Conservation (phyloP, 2,113 vertebrate species). For the Copsychus sechellarum region DNA sequence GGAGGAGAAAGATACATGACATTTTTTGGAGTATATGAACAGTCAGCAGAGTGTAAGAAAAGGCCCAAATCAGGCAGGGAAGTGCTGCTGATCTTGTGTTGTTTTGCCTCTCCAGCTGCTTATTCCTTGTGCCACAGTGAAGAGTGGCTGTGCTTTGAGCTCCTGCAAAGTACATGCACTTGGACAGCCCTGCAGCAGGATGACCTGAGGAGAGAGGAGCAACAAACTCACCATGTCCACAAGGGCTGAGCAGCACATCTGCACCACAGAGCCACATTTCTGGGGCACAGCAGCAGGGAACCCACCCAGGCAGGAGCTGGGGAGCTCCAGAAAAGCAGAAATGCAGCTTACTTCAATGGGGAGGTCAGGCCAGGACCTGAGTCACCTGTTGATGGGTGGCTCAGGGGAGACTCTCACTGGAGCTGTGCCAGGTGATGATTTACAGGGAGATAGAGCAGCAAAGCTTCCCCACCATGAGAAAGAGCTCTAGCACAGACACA, state of each 20-base stretch:
- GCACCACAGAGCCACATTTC: not conserved
- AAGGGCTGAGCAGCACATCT: not conserved
- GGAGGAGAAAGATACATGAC: not conserved
- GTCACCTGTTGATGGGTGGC: not conserved
- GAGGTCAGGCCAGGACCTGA: not conserved
- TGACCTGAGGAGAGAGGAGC: not conserved
- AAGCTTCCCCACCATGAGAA: not conserved
- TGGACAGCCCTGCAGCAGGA: not conserved
- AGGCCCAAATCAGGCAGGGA: not conserved
- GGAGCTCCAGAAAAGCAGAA: not conserved
- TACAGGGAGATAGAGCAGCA: not conserved
- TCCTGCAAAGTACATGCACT: not conserved
- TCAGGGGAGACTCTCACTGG: not conserved
- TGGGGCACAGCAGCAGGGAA: not conserved
- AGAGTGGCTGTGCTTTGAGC: not conserved
- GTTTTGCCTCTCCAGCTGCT: not conserved
- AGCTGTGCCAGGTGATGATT: not conserved
- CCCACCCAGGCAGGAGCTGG: not conserved
- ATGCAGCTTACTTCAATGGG: not conserved
- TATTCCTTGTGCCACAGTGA: not conserved
- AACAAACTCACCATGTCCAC: fast-evolving
- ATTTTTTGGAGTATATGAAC: not conserved
- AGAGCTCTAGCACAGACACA: not conserved
- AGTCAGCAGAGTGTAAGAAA: not conserved
- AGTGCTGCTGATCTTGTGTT: not conserved